These are phyloP conservation scores for Magallana angulata DNA, from an alignment of 1,140 invertebrate genomes.

Conservation along the genomic window DNA sequence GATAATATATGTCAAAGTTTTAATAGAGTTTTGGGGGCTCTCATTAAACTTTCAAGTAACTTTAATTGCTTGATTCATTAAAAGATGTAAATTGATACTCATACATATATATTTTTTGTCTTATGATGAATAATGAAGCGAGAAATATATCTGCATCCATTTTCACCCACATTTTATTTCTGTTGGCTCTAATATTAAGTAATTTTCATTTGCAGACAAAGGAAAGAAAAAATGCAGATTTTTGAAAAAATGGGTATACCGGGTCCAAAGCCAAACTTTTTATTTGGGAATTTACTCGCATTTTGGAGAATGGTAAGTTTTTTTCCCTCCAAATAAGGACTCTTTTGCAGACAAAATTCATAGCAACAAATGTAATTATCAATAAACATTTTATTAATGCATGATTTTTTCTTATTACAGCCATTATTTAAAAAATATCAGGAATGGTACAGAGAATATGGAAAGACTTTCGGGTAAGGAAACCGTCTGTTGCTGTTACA, in stretches of 20 bases:
- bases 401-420: conserved; percentile 52
- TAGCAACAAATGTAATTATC: no score
- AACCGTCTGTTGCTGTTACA: no score
- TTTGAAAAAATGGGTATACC: conserved; percentile 75
- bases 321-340: background rate
- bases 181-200: background rate
- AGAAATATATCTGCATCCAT: background rate
- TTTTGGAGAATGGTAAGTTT: conserved; percentile 68
- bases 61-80: background rate
- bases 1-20: conserved; percentile 12
- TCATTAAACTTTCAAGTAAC: background rate
- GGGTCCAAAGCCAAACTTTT: conserved; percentile 75
- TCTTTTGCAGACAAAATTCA: no score
- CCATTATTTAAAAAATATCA: conserved; percentile 62
- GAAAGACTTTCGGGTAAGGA: conserved; percentile 78
- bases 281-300: conserved; percentile 77
- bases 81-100: background rate
- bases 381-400: background rate
- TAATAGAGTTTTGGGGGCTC: background rate
- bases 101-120: background rate
- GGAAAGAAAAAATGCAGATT: conserved; percentile 65
- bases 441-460: conserved; percentile 78
- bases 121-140: background rate
- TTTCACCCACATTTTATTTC: background rate
- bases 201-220: conserved; percentile 62